These are phyloP conservation scores for Sphaeramia orbicularis DNA, from an alignment of 2,797 vertebrate genomes.

Conservation along the genomic window DNA sequence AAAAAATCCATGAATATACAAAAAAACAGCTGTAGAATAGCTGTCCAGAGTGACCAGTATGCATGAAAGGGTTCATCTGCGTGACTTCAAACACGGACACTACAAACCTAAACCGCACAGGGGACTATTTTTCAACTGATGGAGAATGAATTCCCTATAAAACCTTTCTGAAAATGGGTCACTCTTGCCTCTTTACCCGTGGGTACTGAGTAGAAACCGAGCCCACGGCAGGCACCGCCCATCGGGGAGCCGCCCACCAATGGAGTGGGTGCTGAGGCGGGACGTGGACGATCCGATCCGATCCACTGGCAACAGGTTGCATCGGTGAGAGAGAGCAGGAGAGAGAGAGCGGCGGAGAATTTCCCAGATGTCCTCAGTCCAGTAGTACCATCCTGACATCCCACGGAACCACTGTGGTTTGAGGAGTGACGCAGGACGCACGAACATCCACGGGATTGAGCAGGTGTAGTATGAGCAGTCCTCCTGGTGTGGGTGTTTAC, in stretches of 20 bases:
- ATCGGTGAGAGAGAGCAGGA: constrained; percentile 31
- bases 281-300: constrained; percentile 53
- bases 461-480: constrained; percentile 52
- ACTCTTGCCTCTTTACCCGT: neutral
- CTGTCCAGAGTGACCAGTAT: too few species aligned
- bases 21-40: too few species aligned
- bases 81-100: neutral
- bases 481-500: neutral
- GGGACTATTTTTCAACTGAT: neutral
- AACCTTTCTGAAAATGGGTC: constrained; percentile 9
- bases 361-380: constrained; percentile 53
- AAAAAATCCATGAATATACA: too few species aligned
- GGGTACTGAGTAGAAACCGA: constrained; percentile 17
- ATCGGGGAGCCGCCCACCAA: constrained; percentile 60
- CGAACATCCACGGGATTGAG: neutral
- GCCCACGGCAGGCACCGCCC: constrained; percentile 54
- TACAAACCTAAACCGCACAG: too few species aligned
- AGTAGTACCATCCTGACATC: constrained; percentile 52
- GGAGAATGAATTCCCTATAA: neutral
- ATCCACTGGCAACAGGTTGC: constrained; percentile 84
- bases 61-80: too few species aligned
- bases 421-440: constrained; percentile 1
- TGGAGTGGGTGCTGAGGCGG: constrained; percentile 66
- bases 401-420: neutral
- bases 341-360: constrained; percentile 12